These are phyloP conservation scores for Anguilla rostrata DNA, from an alignment of 2,113 vertebrate species.

Conservation along the genomic window DNA sequence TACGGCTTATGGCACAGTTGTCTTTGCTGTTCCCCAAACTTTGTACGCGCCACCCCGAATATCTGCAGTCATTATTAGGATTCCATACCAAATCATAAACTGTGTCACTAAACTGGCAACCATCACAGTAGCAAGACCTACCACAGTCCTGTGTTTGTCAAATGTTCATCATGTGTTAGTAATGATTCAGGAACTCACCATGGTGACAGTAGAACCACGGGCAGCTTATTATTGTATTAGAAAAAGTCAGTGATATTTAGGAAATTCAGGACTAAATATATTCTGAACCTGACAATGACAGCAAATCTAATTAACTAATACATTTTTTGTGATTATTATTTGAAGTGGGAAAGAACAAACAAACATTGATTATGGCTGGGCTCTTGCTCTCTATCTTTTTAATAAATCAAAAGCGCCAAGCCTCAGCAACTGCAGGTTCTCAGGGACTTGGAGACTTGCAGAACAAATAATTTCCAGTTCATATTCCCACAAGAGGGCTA, in stretches of 20 bases:
- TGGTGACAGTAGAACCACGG: too few species aligned
- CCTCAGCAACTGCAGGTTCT: too few species aligned
- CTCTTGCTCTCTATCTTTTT: too few species aligned
- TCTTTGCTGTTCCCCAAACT: too few species aligned
- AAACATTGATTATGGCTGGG: background rate
- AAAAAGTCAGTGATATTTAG: background rate
- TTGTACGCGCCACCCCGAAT: too few species aligned
- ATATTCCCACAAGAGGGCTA: too few species aligned
- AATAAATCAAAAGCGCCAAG: too few species aligned
- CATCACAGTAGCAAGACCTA: background rate
- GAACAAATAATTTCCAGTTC: too few species aligned
- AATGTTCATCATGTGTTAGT: background rate
- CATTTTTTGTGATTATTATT: background rate
- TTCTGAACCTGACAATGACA: background rate
- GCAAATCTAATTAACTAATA: background rate
- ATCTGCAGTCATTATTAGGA: background rate
- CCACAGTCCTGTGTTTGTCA: background rate
- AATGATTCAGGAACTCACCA: too few species aligned
- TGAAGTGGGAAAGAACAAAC: background rate
- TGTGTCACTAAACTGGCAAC: background rate
- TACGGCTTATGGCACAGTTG: background rate
- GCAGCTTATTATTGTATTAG: too few species aligned
- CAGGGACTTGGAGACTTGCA: too few species aligned
- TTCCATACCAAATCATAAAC: background rate
- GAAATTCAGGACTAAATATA: background rate